These are phyloP conservation scores for Sylvilagus bachmani DNA, from an alignment of 2,113 vertebrate genomes.

Conservation along the genomic window DNA sequence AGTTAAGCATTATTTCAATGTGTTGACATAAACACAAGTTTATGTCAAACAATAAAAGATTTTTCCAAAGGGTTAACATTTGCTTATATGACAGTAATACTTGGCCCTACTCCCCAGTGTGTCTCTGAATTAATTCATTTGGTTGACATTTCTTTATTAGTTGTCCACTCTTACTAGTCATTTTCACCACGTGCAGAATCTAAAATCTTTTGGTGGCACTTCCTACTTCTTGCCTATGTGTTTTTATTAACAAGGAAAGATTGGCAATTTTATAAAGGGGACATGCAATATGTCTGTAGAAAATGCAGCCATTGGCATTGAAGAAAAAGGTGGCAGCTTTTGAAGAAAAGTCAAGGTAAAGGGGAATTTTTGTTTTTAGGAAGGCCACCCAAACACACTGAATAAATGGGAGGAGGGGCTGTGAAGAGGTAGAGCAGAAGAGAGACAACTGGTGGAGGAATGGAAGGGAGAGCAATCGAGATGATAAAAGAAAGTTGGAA, in stretches of 20 bases:
- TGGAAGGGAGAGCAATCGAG: neutral
- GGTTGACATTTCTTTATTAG: constrained; percentile 36
- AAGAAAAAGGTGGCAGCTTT: neutral
- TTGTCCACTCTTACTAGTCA: neutral
- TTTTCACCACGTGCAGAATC: neutral
- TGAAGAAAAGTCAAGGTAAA: neutral
- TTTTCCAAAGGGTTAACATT: neutral
- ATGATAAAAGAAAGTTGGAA: neutral
- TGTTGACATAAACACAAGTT: neutral
- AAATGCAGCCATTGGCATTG: neutral
- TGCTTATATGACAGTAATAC: neutral
- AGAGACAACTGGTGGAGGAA: neutral
- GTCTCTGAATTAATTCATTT: constrained; percentile 51
- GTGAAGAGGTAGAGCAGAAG: neutral
- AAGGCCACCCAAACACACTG: neutral
- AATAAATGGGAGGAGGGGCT: neutral
- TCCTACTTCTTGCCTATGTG: neutral
- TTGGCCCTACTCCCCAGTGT: neutral
- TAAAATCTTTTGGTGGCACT: constrained; percentile 23
- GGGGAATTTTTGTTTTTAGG: neutral
- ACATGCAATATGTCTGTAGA: neutral
- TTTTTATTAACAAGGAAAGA: constrained; percentile 50
- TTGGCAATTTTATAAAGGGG: constrained; percentile 31
- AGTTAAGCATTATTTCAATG: neutral
- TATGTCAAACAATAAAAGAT: neutral